phyloP scores from a whole-genome alignment of 2,113 vertebrate species.

The Vanacampus margaritifer region DNA sequence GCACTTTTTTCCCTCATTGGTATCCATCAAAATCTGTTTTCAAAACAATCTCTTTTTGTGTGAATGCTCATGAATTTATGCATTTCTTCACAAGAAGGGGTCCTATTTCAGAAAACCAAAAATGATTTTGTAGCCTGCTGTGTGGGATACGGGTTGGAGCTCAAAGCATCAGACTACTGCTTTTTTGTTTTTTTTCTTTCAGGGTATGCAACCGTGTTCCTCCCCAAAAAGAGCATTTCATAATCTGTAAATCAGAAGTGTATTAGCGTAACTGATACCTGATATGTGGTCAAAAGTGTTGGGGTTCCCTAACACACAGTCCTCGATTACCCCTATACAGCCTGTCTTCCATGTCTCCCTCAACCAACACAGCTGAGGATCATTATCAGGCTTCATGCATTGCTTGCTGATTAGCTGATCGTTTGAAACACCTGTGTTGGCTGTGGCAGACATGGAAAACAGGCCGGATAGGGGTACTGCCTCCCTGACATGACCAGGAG shows the following conservation, averaged over 20 bases:
- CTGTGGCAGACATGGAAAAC: too few species aligned
- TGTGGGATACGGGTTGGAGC: constrained; percentile 56
- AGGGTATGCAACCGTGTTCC: constrained; percentile 50
- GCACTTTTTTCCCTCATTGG: constrained; percentile 11
- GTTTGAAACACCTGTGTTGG: too few species aligned
- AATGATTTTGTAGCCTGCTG: constrained; percentile 67
- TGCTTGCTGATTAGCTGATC: too few species aligned
- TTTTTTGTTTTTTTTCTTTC: constrained; percentile 65
- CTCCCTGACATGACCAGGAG: too few species aligned
- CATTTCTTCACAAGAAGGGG: constrained; percentile 60
- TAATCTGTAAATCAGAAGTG: constrained; percentile 20
- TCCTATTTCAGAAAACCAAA: constrained; percentile 59
- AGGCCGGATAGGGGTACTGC: too few species aligned
- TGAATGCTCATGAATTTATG: constrained; percentile 73
- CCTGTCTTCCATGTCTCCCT: too few species aligned
- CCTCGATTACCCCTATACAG: too few species aligned
- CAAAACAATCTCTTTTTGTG: constrained; percentile 53
- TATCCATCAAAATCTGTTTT: constrained; percentile 52
- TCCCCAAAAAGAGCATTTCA: constrained; percentile 50
- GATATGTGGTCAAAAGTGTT: too few species aligned
- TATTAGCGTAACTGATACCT: neutral
- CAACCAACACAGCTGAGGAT: too few species aligned
- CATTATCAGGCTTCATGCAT: too few species aligned
- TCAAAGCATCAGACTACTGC: constrained; percentile 49
- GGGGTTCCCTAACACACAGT: too few species aligned